Evolutionary conservation across 2,888 invertebrate species (phyloP).

Genomic region (Lasioglossum morio): DNA sequence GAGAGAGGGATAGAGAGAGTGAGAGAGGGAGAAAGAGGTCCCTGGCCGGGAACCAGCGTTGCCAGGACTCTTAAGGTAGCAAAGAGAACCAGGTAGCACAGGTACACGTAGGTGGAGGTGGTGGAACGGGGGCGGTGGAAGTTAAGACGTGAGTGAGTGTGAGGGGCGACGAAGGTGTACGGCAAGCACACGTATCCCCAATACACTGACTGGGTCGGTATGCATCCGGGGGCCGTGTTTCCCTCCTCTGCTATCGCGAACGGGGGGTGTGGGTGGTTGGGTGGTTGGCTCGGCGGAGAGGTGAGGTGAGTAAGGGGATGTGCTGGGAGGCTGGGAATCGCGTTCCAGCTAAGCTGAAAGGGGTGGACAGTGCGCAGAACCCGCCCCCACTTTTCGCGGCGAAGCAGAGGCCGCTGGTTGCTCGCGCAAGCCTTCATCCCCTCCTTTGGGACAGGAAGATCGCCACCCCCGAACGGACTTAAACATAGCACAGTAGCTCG

Average conservation of each 20-base stretch:
- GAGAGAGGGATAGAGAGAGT: not conserved
- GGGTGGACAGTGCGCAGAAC: conserved; percentile 84
- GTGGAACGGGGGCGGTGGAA: conserved; percentile 34
- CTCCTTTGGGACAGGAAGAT: conserved; percentile 71
- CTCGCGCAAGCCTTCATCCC: conserved; percentile 81
- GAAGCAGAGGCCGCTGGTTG: conserved; percentile 76
- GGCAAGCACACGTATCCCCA: conserved; percentile 64
- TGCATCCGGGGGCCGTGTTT: conserved; percentile 69
- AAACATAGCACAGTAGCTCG: conserved; percentile 84
- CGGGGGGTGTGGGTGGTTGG: conserved; percentile 32
- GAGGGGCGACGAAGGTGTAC: conserved; percentile 56
- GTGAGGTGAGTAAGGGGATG: conserved; percentile 69
- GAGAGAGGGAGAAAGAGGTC: conserved; percentile 41
- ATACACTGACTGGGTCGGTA: conserved; percentile 63
- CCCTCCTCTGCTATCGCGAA: conserved; percentile 62
- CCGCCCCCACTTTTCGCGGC: conserved; percentile 83
- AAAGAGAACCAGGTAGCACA: conserved; percentile 68
- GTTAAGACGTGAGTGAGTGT: conserved; percentile 58
- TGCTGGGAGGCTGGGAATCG: conserved; percentile 75
- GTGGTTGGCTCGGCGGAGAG: conserved; percentile 39
- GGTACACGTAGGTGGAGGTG: conserved; percentile 57
- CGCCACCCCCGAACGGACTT: conserved; percentile 79
- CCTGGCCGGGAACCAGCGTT: conserved; percentile 57
- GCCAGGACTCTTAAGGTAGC: conserved; percentile 58
- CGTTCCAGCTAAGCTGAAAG: conserved; percentile 73